Percentiles rank a stretch among this genome's conserved stretches.
These are phyloP conservation scores for Eudyptes chrysolophus DNA, from an alignment of 2,113 vertebrate genomes.

Conservation along the genomic window DNA sequence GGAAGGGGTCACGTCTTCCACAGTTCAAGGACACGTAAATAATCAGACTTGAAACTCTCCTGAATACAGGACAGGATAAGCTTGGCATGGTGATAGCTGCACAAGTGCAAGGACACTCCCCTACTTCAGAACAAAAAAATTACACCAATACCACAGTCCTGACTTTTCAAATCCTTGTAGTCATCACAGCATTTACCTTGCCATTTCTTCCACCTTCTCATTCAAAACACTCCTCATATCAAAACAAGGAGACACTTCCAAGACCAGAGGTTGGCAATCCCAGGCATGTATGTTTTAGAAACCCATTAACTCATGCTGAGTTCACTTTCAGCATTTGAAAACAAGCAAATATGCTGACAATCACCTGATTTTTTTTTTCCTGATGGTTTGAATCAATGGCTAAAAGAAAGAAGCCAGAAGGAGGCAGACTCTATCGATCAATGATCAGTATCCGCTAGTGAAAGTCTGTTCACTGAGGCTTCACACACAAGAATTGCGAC, in stretches of 20 bases:
- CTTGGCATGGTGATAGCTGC: not conserved
- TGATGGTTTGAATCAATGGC: too few relatives aligned
- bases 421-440: not conserved
- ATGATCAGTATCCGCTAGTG: not conserved
- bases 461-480: not conserved
- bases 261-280: not conserved
- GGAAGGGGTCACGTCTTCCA: not conserved
- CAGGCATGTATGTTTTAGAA: not conserved
- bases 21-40: not conserved
- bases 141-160: not conserved
- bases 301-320: not conserved
- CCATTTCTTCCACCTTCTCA: not conserved
- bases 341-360: too few relatives aligned
- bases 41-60: not conserved
- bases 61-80: not conserved
- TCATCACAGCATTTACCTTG: not conserved
- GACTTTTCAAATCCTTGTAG: not conserved
- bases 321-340: not conserved
- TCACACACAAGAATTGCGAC: not conserved
- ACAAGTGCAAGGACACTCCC: not conserved
- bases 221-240: not conserved
- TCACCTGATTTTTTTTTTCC: too few relatives aligned
- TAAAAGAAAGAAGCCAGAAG: too few relatives aligned
- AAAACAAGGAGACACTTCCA: not conserved
- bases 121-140: not conserved